Evolutionary conservation across 2,797 vertebrate species (phyloP), one percentile per base, ranked within the genome.

Genomic region (Vultur gryphus): DNA sequence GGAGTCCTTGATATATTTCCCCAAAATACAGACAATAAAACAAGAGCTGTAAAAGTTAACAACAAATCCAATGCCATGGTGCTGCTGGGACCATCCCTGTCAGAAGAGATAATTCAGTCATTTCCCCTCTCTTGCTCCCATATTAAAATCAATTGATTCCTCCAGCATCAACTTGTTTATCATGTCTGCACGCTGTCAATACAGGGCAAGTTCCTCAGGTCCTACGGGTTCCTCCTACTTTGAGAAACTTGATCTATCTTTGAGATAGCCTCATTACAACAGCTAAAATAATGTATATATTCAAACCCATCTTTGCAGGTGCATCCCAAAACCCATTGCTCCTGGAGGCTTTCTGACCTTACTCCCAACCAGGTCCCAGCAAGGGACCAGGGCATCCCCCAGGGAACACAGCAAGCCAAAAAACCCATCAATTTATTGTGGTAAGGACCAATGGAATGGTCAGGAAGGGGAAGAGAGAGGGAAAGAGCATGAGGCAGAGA

Each of bases 61-160:
- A 59, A 17, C 65, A 80, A 91, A 94, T 89, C 73, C 41, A 57
- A 39, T 89, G 55, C 54, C 12, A 46, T n/a, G 25, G 64, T 41
- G n/a, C 73, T 93, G 54, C 69, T 64, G 69, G 77, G 84, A 71
- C 59, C 59, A n/a, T 55, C 58, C 84, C 72, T 80, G 44, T 4
- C 51, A 84, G 69, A 84, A 59, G 59, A 84, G 69, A 77, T 80
- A 59, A 94, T 77, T 87, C 88, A 72, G 28, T 81, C 88, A 84
- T 84, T 93, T 94, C 65, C 62, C 73, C 3, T 13, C 44, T 57
- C n/a, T 76, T 59, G 51, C 55, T 86, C 55, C 59, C 78, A 89
- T 65, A 91, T 94, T 77, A 67, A 90, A 95, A 94, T 72, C 55
- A 90, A 92, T 90, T 81, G 75, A 81, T 94, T 84, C 65, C 70